phyloP scores from a whole-genome alignment of 2,888 invertebrate species.

The Athalia circularis region DNA sequence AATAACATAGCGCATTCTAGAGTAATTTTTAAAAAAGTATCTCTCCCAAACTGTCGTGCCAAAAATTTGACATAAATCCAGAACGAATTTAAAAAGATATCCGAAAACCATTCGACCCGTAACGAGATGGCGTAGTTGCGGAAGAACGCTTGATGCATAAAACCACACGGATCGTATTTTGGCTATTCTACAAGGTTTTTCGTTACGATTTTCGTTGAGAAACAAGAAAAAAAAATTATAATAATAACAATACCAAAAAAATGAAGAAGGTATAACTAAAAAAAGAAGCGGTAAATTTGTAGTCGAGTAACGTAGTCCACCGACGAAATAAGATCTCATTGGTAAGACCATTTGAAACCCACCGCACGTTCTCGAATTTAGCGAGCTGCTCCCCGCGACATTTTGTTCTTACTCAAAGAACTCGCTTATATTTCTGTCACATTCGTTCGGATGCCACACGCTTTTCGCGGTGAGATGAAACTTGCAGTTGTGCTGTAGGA shows the following conservation, averaged over 20 bases:
- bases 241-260: too few species aligned
- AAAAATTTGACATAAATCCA: too few species aligned
- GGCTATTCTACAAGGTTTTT: too few species aligned
- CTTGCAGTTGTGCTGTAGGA: neutral
- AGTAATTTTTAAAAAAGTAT: too few species aligned
- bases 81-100: too few species aligned
- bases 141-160: too few species aligned
- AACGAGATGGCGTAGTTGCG: too few species aligned
- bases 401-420: slow-evolving; percentile 19
- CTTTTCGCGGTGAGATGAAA: neutral
- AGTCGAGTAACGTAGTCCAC: slow-evolving; percentile 15
- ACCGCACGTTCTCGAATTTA: slow-evolving; percentile 34
- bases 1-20: too few species aligned
- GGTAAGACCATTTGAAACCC: slow-evolving; percentile 19
- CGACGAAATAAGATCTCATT: slow-evolving; percentile 19
- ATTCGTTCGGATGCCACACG: slow-evolving; percentile 3
- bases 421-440: neutral
- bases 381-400: slow-evolving; percentile 21
- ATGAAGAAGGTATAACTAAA: neutral
- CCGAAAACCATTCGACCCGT: too few species aligned
- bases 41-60: too few species aligned
- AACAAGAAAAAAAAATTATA: too few species aligned
- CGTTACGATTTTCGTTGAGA: neutral
- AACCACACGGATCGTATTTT: too few species aligned
- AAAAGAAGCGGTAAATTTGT: slow-evolving; percentile 3